phyloP scores from a whole-genome alignment of 2,797 vertebrate genomes.

The Peromyscus attwateri region DNA sequence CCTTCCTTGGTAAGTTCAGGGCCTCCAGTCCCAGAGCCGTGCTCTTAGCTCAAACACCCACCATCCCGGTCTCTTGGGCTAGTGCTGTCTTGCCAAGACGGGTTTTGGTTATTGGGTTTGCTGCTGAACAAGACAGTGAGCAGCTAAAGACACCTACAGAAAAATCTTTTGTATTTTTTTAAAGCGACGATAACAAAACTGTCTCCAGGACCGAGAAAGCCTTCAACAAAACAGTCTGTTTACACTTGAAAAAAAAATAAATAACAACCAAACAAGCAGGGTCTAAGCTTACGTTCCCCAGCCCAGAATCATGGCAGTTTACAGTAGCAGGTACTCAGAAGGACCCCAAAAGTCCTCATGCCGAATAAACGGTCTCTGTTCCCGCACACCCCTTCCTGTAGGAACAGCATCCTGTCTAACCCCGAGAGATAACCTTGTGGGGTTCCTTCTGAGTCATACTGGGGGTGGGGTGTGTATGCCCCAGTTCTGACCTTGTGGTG shows the following conservation, averaged over 20 bases:
- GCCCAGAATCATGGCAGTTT: neutral
- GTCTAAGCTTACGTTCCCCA: neutral
- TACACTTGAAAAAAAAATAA: neutral
- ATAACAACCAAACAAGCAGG: neutral
- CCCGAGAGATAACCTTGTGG: conserved; percentile 1
- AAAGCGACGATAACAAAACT: neutral
- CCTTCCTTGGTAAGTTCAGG: neutral
- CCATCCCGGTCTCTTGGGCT: neutral
- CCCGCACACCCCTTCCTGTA: neutral
- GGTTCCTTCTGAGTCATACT: conserved; percentile 62
- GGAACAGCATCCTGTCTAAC: conserved; percentile 62
- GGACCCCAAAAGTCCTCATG: conserved; percentile 43
- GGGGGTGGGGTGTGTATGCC: neutral
- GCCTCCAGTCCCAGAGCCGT: neutral
- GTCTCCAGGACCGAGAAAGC: neutral
- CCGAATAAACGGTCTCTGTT: neutral
- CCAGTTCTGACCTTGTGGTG: neutral
- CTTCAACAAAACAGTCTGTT: conserved; percentile 48
- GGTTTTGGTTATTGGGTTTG: neutral
- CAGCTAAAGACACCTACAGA: neutral
- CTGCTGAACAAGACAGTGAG: neutral
- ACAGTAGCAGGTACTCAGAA: neutral
- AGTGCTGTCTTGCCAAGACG: neutral
- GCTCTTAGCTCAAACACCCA: neutral
- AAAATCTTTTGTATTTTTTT: neutral